A percentile compares a stretch with the other conserved stretches of the same genome.
These are phyloP conservation scores for Andrena bucephala DNA, from an alignment of 2,888 invertebrate genomes.

Conservation along the genomic window DNA sequence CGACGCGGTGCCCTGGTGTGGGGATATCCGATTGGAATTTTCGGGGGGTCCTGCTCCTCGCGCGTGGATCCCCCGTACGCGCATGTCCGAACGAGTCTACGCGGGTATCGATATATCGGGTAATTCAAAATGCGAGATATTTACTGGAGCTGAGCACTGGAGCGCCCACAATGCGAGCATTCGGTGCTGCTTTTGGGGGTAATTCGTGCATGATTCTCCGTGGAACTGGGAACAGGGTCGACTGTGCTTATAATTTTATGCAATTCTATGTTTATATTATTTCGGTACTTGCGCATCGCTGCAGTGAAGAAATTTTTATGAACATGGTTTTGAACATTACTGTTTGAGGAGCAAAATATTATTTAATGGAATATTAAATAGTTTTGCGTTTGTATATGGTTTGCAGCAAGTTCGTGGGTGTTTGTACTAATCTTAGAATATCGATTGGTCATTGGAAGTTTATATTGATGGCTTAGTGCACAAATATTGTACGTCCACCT, in stretches of 20 bases:
- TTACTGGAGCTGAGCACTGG: not conserved
- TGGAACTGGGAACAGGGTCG: not conserved
- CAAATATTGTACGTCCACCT: too few species aligned
- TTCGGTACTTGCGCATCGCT: not conserved
- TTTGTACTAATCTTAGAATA: too few species aligned
- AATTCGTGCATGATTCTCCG: not conserved
- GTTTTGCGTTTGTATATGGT: too few species aligned
- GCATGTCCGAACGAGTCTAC: constrained; percentile 19
- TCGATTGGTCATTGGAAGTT: too few species aligned
- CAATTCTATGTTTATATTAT: not conserved
- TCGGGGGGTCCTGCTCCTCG: constrained; percentile 22
- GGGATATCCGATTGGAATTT: constrained; percentile 53
- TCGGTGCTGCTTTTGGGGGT: not conserved
- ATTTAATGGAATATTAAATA: too few species aligned
- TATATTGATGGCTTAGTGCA: too few species aligned
- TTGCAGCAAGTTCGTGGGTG: too few species aligned
- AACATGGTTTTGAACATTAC: too few species aligned
- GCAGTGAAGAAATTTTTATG: too few species aligned
- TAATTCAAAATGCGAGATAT: constrained; percentile 25
- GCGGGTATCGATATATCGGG: constrained; percentile 42
- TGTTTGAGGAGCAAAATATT: too few species aligned
- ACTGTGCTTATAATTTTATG: not conserved
- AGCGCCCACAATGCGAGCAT: not conserved
- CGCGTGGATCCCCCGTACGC: constrained; percentile 34
- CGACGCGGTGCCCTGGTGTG: constrained; percentile 23